Evolutionary conservation across 1,140 invertebrate genomes (phyloP), one percentile per base, ranked within the genome.

Genomic region (Brachystomella parvula): DNA sequence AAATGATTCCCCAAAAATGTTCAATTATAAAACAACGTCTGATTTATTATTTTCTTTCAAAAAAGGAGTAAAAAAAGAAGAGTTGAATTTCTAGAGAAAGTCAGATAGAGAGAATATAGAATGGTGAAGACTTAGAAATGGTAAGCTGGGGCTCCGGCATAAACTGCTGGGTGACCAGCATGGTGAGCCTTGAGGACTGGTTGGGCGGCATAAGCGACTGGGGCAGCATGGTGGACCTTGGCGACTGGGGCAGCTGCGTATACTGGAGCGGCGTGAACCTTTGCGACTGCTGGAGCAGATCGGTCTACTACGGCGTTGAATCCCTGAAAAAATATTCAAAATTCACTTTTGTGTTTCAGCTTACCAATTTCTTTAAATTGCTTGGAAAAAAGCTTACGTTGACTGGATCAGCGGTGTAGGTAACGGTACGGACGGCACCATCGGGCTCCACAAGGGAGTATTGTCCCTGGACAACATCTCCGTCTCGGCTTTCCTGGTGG

Each of bases 391-490:
- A n/a, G 9, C 49, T 39, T 39, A 39, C 67, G 72, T 82, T 84
- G 74, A 87, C 81, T 24, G 85, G 82, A 74, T 88, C 86, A 64
- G 87, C 85, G 39, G 84, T 86, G 78, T 89, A 89, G 33, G 87
- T 83, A 57, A 88, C 87, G 70, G 85, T 84, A 66, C 87, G 82
- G 72, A 82, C 79, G 71, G 83, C 85, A 47, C 86, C 86, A 74
- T 89, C 79, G 3, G 81, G 76, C 32, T 82, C 80, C 66, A 84
- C 79, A 49, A 68, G 63, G 26, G 71, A 69, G 68, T 69, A 75
- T 60, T 71, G 67, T 32, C 74, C 74, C 19, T 64, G 28, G 30
- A 73, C 70, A 9, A 65, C 67, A 68, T 85, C 83, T 1, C 83
- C 78, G 63, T 66, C 61, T 29, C 64, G 26, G 33, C 29, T 70